Conservation (phyloP, 2,888 invertebrate species). For the Stictocephala bisonia region DNA sequence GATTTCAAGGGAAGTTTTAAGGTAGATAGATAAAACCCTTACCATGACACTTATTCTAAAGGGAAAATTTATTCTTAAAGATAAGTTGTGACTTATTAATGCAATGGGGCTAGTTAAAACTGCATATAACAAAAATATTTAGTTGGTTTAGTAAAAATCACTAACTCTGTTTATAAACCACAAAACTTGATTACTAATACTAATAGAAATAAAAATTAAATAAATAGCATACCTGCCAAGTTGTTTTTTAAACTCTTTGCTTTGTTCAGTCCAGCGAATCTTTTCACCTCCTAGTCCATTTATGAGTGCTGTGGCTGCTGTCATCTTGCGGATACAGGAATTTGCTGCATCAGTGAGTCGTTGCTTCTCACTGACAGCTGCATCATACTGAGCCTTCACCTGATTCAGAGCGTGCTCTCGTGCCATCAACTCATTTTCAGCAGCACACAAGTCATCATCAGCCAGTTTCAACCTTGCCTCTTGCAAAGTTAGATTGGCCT, state of each 20-base stretch:
- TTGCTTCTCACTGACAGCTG: conserved; percentile 93
- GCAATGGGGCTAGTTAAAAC: no score
- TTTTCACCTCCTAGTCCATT: conserved; percentile 95
- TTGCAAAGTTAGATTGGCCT: conserved; percentile 89
- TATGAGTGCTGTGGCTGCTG: conserved; percentile 93
- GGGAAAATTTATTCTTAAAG: no score
- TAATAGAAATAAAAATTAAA: conserved; percentile 1
- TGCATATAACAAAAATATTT: no score
- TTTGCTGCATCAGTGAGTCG: conserved; percentile 93
- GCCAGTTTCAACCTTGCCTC: conserved; percentile 91
- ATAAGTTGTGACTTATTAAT: no score
- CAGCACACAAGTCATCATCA: conserved; percentile 88
- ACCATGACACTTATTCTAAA: no score
- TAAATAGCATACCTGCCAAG: conserved; percentile 69
- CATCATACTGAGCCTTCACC: conserved; percentile 93
- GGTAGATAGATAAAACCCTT: no score
- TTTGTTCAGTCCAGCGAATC: conserved; percentile 94
- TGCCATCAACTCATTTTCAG: conserved; percentile 90
- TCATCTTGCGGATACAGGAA: conserved; percentile 94
- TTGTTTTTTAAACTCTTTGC: conserved; percentile 92
- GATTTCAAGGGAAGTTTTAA: no score
- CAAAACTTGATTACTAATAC: no score
- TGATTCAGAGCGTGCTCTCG: conserved; percentile 89
- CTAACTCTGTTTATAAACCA: no score
- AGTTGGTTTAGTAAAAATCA: no score